phyloP scores from a whole-genome alignment of 92 coral and sea anemone species.

The Metridium senile region DNA sequence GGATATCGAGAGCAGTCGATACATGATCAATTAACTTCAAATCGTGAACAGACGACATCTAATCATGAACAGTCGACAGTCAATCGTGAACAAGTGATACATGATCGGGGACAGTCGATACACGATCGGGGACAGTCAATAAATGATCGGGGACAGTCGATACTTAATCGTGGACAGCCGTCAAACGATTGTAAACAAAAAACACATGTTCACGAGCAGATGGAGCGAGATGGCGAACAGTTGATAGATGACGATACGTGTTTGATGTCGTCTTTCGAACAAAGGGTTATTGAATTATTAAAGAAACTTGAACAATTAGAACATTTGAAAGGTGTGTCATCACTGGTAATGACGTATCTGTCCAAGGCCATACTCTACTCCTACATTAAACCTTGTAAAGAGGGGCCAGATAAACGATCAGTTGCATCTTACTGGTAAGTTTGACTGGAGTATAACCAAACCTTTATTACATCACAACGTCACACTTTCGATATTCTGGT shows the following conservation, averaged over 20 bases:
- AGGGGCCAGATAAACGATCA: conserved; percentile 40
- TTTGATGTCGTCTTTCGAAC: conserved; percentile 64
- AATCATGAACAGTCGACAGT: no score
- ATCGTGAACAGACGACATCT: background rate
- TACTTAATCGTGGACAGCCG: no score
- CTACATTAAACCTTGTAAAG: conserved; percentile 2
- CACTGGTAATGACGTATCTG: conserved; percentile 34
- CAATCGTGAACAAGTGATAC: no score
- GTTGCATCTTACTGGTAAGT: conserved; percentile 60
- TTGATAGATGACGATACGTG: conserved; percentile 50
- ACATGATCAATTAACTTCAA: background rate
- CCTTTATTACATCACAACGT: no score
- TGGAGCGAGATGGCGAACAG: conserved; percentile 2
- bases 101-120: no score
- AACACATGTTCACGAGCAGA: no score
- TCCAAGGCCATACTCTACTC: conserved; percentile 30
- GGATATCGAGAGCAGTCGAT: conserved; percentile 13
- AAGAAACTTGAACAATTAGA: conserved; percentile 20
- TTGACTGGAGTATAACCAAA: background rate
- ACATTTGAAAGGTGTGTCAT: conserved; percentile 38
- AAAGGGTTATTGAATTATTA: conserved; percentile 51
- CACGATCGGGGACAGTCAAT: background rate
- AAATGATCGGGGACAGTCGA: background rate
- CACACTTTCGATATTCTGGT: no score
- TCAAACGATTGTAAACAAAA: no score